Evolutionary conservation across 1,140 invertebrate species (phyloP).

Genomic region (Thalassaphorura encarpata): DNA sequence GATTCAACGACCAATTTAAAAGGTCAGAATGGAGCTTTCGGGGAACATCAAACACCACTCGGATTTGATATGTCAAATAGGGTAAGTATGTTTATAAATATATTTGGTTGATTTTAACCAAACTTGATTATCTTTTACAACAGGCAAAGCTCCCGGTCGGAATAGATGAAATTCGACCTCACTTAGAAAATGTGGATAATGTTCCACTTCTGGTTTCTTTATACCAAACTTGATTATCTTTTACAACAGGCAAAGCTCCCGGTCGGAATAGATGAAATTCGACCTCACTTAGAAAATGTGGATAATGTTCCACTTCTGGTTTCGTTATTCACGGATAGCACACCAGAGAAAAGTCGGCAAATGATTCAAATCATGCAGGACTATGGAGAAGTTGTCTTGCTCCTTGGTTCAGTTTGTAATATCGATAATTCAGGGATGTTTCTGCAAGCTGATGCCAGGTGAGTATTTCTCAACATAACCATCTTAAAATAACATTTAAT

Average conservation of each 20-base stretch:
- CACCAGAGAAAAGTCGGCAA: conserved; percentile 67
- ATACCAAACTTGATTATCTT: not conserved
- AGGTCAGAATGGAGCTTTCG: conserved; percentile 6
- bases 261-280: conserved; percentile 90
- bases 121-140: no score
- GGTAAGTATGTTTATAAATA: conserved; percentile 43
- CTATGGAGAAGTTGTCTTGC: conserved; percentile 81
- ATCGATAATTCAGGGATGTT: conserved; percentile 83
- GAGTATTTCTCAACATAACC: conserved; percentile 23
- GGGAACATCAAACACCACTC: conserved; percentile 25
- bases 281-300: conserved; percentile 86
- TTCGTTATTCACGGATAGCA: conserved; percentile 94
- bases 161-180: conserved; percentile 92
- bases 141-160: conserved; percentile 87
- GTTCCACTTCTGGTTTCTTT: conserved; percentile 84
- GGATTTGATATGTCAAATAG: conserved; percentile 87
- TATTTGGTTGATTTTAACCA: no score
- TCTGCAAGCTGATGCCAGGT: conserved; percentile 88
- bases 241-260: conserved; percentile 73
- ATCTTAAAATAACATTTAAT: conserved; percentile 9
- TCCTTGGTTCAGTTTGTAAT: conserved; percentile 47
- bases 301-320: conserved; percentile 95
- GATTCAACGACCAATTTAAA: not conserved
- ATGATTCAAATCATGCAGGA: conserved; percentile 96
- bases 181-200: conserved; percentile 91